A percentile compares a stretch with the other conserved stretches of the same genome.
Evolutionary conservation across 2,888 invertebrate species (phyloP).

Genomic region (Leptopterna dolabrata): DNA sequence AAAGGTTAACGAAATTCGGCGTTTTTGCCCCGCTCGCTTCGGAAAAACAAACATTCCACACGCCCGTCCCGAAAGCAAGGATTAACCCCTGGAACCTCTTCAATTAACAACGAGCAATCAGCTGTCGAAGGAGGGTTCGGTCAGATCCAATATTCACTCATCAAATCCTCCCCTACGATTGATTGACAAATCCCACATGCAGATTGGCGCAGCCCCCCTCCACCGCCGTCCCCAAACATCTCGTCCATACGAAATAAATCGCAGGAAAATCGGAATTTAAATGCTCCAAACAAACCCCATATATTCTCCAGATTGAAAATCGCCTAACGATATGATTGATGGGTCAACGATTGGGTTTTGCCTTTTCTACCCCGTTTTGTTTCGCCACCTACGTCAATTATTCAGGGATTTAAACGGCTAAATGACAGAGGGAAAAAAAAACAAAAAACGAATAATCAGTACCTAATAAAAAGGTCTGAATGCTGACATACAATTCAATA

Average conservation of each 20-base stretch:
- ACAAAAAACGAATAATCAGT: too few species aligned
- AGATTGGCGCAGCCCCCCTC: not conserved
- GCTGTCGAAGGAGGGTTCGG: not conserved
- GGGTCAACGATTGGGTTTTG: not conserved
- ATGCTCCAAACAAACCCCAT: not conserved
- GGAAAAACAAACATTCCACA: not conserved
- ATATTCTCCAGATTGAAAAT: not conserved
- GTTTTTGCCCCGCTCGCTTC: not conserved
- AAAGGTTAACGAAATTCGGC: too few species aligned
- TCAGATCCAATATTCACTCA: constrained; percentile 22
- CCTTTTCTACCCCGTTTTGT: not conserved
- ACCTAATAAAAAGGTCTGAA: too few species aligned
- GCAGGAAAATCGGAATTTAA: not conserved
- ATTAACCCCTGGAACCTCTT: not conserved
- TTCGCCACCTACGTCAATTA: not conserved
- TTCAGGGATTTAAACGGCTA: too few species aligned
- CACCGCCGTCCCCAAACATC: not conserved
- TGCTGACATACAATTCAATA: too few species aligned
- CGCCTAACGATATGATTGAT: not conserved
- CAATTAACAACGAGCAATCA: constrained; percentile 7
- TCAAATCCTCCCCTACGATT: not conserved
- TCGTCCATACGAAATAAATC: not conserved
- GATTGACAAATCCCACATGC: constrained; percentile 14
- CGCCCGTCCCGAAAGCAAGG: not conserved
- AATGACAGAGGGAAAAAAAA: too few species aligned